Evolutionary conservation across 1,140 invertebrate genomes (phyloP).

Genomic region (Zaprionus capensis): DNA sequence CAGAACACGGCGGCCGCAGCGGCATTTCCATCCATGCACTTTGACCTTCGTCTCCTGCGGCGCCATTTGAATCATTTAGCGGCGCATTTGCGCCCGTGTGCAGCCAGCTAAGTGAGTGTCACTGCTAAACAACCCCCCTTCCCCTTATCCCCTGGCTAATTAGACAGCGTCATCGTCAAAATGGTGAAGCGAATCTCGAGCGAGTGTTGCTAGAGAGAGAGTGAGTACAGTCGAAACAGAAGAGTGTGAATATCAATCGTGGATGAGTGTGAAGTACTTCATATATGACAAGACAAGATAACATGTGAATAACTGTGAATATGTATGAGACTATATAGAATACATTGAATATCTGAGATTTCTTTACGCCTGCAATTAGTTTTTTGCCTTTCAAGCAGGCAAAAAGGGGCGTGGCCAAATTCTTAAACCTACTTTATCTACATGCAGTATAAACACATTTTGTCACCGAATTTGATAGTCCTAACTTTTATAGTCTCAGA

Average conservation of each 20-base stretch:
- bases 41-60: conserved; percentile 73
- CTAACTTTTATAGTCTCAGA: too few species aligned
- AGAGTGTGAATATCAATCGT: neutral
- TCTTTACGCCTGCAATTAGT: too few species aligned
- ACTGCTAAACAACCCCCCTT: neutral
- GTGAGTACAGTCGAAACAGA: neutral
- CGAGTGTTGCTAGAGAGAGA: neutral
- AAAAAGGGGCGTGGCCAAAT: too few species aligned
- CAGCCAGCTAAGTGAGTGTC: conserved; percentile 5
- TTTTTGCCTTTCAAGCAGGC: too few species aligned
- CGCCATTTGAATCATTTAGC: conserved; percentile 69
- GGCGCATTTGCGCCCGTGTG: conserved; percentile 50
- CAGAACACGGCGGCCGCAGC: conserved; percentile 8
- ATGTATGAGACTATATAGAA: neutral
- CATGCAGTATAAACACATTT: too few species aligned
- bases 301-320: neutral
- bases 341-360: too few species aligned
- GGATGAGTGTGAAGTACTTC: neutral
- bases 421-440: too few species aligned
- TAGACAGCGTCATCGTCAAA: neutral
- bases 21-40: conserved; percentile 48
- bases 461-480: too few species aligned
- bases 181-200: neutral
- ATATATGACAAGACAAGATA: neutral
- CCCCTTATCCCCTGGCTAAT: neutral